Evolutionary conservation across 2,797 vertebrate species (phyloP).

Genomic region (Brachymystax lenok): DNA sequence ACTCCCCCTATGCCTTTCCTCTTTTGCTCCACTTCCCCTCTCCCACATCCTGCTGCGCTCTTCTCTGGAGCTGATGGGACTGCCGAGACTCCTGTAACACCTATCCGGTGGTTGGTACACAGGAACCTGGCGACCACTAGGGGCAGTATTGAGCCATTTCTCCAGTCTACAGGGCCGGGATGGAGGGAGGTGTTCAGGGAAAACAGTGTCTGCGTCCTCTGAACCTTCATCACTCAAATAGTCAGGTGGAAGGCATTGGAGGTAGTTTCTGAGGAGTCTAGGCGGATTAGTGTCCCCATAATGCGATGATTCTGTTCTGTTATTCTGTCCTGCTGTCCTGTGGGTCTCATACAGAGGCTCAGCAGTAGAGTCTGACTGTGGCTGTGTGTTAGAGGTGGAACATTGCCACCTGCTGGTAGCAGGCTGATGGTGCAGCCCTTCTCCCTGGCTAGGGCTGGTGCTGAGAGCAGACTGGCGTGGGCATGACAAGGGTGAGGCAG

Average conservation of each 20-base stretch:
- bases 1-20: slow-evolving; percentile 26
- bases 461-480: slow-evolving; percentile 46
- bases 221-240: slow-evolving; percentile 47
- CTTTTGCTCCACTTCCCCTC: slow-evolving; percentile 10
- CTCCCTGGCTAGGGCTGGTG: slow-evolving; percentile 33
- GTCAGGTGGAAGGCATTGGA: slow-evolving; percentile 44
- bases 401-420: slow-evolving; percentile 59
- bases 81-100: slow-evolving; percentile 47
- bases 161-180: slow-evolving; percentile 48
- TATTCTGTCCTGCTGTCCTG: slow-evolving; percentile 43
- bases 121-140: slow-evolving; percentile 39
- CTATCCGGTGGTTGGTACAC: slow-evolving; percentile 28
- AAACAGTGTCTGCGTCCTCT: slow-evolving; percentile 52
- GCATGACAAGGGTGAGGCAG: slow-evolving; percentile 18
- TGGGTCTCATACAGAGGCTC: slow-evolving; percentile 42
- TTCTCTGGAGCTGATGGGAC: slow-evolving; percentile 31
- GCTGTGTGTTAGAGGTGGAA: slow-evolving; percentile 48
- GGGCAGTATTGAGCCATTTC: slow-evolving; percentile 43
- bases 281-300: slow-evolving; percentile 56
- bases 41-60: slow-evolving; percentile 11
- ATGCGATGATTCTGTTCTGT: slow-evolving; percentile 57
- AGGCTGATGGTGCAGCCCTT: slow-evolving; percentile 41
- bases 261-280: slow-evolving; percentile 49
- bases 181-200: slow-evolving; percentile 49
- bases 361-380: slow-evolving; percentile 39